These are phyloP conservation scores for Cataglyphis cursor DNA, from an alignment of 2,888 invertebrate genomes.

Conservation along the genomic window DNA sequence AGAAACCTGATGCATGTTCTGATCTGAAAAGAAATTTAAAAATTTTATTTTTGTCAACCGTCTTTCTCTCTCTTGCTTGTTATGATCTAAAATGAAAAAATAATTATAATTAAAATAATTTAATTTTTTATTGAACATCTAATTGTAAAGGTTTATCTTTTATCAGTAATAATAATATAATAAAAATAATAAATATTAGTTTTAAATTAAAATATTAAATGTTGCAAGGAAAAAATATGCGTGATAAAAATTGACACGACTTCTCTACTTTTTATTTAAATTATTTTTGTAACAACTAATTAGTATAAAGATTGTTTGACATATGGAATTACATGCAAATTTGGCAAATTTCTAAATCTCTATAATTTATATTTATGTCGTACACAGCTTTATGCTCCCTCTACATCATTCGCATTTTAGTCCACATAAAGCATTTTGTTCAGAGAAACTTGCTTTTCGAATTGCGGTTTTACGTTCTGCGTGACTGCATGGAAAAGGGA, in stretches of 20 bases:
- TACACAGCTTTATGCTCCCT: neutral
- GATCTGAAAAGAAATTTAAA: neutral
- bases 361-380: neutral
- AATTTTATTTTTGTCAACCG: neutral
- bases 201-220: neutral
- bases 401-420: slow-evolving; percentile 14
- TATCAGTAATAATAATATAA: neutral
- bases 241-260: neutral
- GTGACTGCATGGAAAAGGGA: slow-evolving; percentile 35
- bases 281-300: neutral
- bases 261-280: slow-evolving; percentile 5
- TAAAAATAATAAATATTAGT: neutral
- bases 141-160: neutral
- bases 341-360: neutral
- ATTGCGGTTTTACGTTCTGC: neutral
- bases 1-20: neutral
- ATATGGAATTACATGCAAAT: neutral
- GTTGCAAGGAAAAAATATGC: neutral
- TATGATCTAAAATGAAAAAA: neutral
- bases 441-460: neutral
- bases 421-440: neutral
- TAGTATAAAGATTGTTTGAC: neutral
- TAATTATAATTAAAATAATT: neutral
- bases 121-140: neutral
- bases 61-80: neutral